Percentiles rank a stretch among this genome's conserved stretches.
These are phyloP conservation scores for Mus minutoides DNA, from an alignment of 2,797 vertebrate genomes.

Conservation along the genomic window DNA sequence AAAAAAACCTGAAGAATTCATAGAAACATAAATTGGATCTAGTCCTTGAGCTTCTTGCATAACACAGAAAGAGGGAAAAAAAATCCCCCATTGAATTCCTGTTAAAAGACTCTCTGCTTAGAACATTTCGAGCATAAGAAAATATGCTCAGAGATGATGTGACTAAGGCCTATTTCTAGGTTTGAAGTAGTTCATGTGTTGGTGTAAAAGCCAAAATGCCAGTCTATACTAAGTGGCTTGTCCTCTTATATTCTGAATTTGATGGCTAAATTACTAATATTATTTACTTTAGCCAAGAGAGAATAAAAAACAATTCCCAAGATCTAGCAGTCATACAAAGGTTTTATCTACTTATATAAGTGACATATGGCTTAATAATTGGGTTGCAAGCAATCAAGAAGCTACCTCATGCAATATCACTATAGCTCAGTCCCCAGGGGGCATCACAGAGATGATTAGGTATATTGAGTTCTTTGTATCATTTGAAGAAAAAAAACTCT, in stretches of 20 bases:
- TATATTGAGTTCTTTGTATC: slow-evolving; percentile 87
- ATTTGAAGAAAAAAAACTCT: slow-evolving; percentile 86
- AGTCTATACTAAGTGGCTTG: slow-evolving; percentile 62
- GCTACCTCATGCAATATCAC: slow-evolving; percentile 80
- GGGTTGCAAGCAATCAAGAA: slow-evolving; percentile 83
- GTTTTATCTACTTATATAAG: slow-evolving; percentile 83
- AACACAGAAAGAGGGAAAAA: neutral
- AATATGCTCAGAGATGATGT: neutral
- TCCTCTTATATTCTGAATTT: slow-evolving; percentile 74
- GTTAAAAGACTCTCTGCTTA: slow-evolving; percentile 37
- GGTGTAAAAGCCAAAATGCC: slow-evolving; percentile 64
- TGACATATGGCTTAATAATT: slow-evolving; percentile 84
- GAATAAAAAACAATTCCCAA: slow-evolving; percentile 66
- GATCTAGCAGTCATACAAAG: slow-evolving; percentile 75
- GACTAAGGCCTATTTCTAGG: neutral
- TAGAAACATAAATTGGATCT: neutral
- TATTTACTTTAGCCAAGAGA: slow-evolving; percentile 72
- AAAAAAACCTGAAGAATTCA: slow-evolving; percentile 57
- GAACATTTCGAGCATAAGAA: neutral
- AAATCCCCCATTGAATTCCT: neutral
- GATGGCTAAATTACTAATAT: slow-evolving; percentile 76
- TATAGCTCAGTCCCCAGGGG: slow-evolving; percentile 81
- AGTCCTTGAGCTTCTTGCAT: slow-evolving; percentile 3
- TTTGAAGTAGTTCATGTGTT: slow-evolving; percentile 56
- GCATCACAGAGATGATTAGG: slow-evolving; percentile 86